These are phyloP conservation scores for Eremobia ochroleuca DNA, from an alignment of 2,888 invertebrate genomes.

Conservation along the genomic window DNA sequence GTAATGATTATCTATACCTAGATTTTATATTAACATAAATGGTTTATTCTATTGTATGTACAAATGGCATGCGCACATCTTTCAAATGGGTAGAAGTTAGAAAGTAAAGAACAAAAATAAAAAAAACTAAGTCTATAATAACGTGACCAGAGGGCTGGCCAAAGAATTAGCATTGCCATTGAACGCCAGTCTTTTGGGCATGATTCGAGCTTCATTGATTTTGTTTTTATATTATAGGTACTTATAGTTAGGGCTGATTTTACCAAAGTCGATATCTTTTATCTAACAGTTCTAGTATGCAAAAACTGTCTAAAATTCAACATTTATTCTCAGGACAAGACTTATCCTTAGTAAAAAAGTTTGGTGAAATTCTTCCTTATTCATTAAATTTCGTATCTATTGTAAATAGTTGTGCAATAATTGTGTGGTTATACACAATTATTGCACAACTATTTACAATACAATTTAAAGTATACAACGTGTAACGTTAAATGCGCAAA, in stretches of 20 bases:
- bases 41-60: background rate
- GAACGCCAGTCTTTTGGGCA: background rate
- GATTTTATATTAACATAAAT: background rate
- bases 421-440: no score
- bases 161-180: background rate
- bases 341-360: background rate
- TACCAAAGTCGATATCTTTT: background rate
- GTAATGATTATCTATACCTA: background rate
- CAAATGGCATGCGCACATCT: background rate
- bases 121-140: background rate
- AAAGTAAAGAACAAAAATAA: background rate
- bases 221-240: background rate
- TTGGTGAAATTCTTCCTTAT: background rate
- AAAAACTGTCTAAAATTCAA: background rate
- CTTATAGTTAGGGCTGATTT: background rate
- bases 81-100: background rate
- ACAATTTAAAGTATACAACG: no score
- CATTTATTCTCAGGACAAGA: background rate
- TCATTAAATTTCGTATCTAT: background rate
- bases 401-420: no score
- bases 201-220: background rate
- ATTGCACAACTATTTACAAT: no score
- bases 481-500: no score
- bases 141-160: background rate
- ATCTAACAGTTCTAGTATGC: background rate